A percentile compares a stretch with the other conserved stretches of the same genome.
Evolutionary conservation across 2,888 invertebrate species (phyloP).

Genomic region (Microplitis deprimator): DNA sequence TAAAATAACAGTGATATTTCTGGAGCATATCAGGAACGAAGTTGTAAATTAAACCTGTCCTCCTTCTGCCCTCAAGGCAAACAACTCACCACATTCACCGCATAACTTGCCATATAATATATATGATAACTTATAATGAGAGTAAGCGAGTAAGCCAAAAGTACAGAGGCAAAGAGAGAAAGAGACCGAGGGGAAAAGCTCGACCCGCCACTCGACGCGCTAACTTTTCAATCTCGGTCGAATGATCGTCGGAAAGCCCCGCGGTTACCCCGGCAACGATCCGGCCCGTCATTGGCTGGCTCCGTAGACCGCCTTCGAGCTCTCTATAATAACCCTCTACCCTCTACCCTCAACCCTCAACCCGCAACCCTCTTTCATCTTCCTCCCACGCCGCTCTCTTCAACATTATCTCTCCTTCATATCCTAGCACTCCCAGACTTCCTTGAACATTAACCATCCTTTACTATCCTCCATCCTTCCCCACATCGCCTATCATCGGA

Average conservation of each 20-base stretch:
- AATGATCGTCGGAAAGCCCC: slow-evolving; percentile 65
- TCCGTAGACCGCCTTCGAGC: slow-evolving; percentile 40
- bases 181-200: slow-evolving; percentile 30
- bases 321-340: slow-evolving; percentile 26
- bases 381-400: slow-evolving; percentile 30
- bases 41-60: slow-evolving; percentile 35
- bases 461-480: slow-evolving; percentile 31
- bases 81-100: background rate
- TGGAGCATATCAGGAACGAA: slow-evolving; percentile 23
- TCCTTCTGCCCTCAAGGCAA: slow-evolving; percentile 17
- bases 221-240: slow-evolving; percentile 71
- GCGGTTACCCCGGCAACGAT: slow-evolving; percentile 71
- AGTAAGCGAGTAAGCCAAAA: background rate
- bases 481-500: slow-evolving; percentile 44
- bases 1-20: slow-evolving; percentile 23
- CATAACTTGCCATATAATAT: background rate
- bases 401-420: slow-evolving; percentile 15
- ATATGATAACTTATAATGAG: background rate
- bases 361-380: slow-evolving; percentile 43
- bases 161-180: background rate
- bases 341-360: slow-evolving; percentile 32
- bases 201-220: slow-evolving; percentile 50
- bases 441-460: slow-evolving; percentile 36
- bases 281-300: slow-evolving; percentile 67
- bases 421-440: background rate